These are phyloP conservation scores for Drosophila tsacasi DNA, from an alignment of 1,140 invertebrate species.

Conservation along the genomic window DNA sequence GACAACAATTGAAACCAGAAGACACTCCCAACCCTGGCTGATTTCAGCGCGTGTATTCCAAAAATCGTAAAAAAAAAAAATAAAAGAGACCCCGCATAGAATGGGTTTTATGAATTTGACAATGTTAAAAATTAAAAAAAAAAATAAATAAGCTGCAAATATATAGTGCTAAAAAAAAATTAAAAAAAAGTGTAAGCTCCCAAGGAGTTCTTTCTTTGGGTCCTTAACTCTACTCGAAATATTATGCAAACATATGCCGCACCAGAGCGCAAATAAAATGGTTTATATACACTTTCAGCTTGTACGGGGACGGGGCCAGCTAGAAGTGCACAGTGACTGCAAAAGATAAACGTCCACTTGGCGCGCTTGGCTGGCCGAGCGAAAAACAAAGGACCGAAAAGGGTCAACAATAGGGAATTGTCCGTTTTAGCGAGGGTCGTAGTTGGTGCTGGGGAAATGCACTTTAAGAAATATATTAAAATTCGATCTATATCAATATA, in stretches of 20 bases:
- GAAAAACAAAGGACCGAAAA: slow-evolving; percentile 73
- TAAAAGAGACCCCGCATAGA: neutral
- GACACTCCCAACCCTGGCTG: slow-evolving; percentile 11
- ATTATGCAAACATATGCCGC: slow-evolving; percentile 79
- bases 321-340: slow-evolving; percentile 73
- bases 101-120: slow-evolving; percentile 38
- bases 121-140: slow-evolving; percentile 26
- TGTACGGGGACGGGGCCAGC: slow-evolving; percentile 15
- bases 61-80: slow-evolving; percentile 62
- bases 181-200: slow-evolving; percentile 6
- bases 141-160: slow-evolving; percentile 16
- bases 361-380: slow-evolving; percentile 70
- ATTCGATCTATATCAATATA: neutral
- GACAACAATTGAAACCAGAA: slow-evolving; percentile 6
- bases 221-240: slow-evolving; percentile 56
- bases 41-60: slow-evolving; percentile 59
- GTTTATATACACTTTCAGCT: slow-evolving; percentile 50
- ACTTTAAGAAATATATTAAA: neutral
- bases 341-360: slow-evolving; percentile 83
- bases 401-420: slow-evolving; percentile 74
- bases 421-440: slow-evolving; percentile 29
- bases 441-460: neutral
- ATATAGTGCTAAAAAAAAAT: slow-evolving; percentile 4
- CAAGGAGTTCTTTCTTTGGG: slow-evolving; percentile 18
- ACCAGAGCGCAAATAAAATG: slow-evolving; percentile 76